phyloP scores from a whole-genome alignment of 2,888 invertebrate genomes.

The Stramonita haemastoma region DNA sequence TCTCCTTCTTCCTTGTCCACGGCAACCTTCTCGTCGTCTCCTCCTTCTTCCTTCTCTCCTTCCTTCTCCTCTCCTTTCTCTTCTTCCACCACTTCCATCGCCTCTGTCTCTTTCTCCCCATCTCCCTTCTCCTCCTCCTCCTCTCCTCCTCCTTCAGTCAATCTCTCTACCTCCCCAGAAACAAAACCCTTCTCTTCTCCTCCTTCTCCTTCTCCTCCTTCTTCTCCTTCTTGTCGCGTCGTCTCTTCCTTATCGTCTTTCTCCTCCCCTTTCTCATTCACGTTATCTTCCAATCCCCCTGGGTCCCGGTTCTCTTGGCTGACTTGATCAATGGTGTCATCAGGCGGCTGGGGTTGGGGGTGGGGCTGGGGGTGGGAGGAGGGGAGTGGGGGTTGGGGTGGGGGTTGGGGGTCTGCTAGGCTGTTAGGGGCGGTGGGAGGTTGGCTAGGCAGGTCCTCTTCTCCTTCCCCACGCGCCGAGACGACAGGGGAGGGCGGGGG shows the following conservation, averaged over 20 bases:
- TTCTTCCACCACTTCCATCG: neutral
- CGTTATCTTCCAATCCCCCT: neutral
- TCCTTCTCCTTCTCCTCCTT: neutral
- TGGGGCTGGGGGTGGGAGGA: neutral
- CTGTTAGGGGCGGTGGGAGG: neutral
- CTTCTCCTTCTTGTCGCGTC: neutral
- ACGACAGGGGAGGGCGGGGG: conserved; percentile 14
- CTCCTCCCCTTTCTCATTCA: neutral
- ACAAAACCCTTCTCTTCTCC: neutral
- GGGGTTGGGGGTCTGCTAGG: neutral
- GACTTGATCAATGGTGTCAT: neutral
- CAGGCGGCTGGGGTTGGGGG: neutral
- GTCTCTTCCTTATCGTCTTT: neutral
- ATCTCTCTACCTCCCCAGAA: neutral
- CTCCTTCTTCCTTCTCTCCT: neutral
- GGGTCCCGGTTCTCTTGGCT: neutral
- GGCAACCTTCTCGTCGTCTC: neutral
- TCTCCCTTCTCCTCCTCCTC: neutral
- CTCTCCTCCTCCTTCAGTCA: neutral
- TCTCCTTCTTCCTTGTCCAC: neutral
- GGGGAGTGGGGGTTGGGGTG: neutral
- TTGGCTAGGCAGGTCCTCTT: neutral
- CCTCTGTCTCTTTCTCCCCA: neutral
- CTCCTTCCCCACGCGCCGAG: neutral
- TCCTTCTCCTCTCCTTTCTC: neutral